These are phyloP conservation scores for Drosophila borealis DNA, from an alignment of 2,888 invertebrate species.

Conservation along the genomic window DNA sequence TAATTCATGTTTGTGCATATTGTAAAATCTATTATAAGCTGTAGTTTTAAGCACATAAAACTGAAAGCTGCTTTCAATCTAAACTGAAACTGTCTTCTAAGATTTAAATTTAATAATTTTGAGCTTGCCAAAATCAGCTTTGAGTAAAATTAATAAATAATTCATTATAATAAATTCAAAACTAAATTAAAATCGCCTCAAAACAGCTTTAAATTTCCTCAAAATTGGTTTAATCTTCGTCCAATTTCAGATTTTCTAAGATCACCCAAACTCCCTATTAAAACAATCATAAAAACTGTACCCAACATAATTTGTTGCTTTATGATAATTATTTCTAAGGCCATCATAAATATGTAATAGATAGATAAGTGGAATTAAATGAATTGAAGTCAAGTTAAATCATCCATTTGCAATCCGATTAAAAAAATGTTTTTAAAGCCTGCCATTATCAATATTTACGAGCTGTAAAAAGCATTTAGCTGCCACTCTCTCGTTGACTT, in stretches of 20 bases:
- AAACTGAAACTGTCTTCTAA: not conserved
- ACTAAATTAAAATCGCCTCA: not conserved
- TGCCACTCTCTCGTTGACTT: not conserved
- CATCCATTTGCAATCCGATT: not conserved
- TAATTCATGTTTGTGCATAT: no score
- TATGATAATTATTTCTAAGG: no score
- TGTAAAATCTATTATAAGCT: no score
- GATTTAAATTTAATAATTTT: no score
- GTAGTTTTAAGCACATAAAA: no score
- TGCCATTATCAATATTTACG: slow-evolving; percentile 36
- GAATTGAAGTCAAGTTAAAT: not conserved
- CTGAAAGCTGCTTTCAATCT: not conserved
- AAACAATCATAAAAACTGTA: no score
- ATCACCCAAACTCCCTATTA: no score
- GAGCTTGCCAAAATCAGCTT: not conserved
- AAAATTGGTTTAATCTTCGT: not conserved
- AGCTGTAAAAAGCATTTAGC: slow-evolving; percentile 35
- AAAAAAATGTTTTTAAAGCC: slow-evolving; percentile 11
- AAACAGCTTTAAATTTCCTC: no score
- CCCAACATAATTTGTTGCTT: no score
- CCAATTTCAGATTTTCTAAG: no score
- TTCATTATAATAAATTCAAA: not conserved
- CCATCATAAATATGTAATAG: not conserved
- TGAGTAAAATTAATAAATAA: no score
- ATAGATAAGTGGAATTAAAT: not conserved